Conservation (phyloP, 2,888 invertebrate genomes). For the Drosophila flavopinicola region DNA sequence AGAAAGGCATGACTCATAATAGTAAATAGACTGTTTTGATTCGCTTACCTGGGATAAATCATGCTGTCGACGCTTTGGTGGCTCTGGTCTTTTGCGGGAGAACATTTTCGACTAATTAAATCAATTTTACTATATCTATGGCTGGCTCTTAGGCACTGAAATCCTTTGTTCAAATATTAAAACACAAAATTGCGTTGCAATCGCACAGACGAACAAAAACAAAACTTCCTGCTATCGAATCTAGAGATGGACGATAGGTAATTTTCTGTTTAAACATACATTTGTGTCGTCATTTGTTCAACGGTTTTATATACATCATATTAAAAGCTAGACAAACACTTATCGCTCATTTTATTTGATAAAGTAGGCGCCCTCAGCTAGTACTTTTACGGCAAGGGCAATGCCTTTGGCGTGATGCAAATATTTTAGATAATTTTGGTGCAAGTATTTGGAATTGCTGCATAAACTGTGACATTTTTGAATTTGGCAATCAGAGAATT, state of each 20-base stretch:
- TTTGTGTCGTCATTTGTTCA: neutral
- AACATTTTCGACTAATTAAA: slow-evolving; percentile 72
- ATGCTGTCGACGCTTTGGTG: slow-evolving; percentile 79
- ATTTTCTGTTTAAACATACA: slow-evolving; percentile 4
- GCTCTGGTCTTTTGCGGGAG: slow-evolving; percentile 79
- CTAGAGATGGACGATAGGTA: slow-evolving; percentile 16
- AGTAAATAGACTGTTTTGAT: slow-evolving; percentile 49
- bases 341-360: too few relatives aligned
- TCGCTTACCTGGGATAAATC: slow-evolving; percentile 82
- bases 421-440: too few relatives aligned
- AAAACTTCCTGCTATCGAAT: slow-evolving; percentile 40
- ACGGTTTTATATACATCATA: neutral
- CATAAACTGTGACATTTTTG: neutral
- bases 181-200: slow-evolving; percentile 50
- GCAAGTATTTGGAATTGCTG: too few relatives aligned
- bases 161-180: slow-evolving; percentile 20
- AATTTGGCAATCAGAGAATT: neutral
- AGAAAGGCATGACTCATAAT: slow-evolving; percentile 54
- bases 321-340: too few relatives aligned
- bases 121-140: slow-evolving; percentile 16
- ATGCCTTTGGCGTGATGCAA: too few relatives aligned
- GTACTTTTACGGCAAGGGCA: too few relatives aligned
- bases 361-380: too few relatives aligned
- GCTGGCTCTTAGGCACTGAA: slow-evolving; percentile 23
- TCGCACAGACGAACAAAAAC: slow-evolving; percentile 34